These are phyloP conservation scores for Otolemur garnettii DNA, from an alignment of 2,113 vertebrate species.

Conservation along the genomic window DNA sequence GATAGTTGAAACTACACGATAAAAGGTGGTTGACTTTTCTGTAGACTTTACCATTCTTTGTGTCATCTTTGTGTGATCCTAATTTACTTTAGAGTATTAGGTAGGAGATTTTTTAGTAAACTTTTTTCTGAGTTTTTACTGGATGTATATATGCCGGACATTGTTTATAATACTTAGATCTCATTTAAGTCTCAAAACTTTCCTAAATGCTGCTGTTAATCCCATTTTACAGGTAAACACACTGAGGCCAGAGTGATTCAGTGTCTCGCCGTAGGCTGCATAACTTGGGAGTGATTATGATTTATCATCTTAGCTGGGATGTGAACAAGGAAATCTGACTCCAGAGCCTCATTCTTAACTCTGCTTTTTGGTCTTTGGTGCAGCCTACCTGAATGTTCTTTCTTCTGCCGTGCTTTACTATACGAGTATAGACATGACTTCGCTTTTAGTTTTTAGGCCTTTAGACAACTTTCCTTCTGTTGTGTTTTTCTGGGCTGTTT, in stretches of 20 bases:
- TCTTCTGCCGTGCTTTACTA: neutral
- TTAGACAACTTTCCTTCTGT: neutral
- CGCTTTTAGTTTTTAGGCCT: conserved; percentile 32
- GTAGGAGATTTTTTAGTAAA: neutral
- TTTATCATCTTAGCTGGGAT: neutral
- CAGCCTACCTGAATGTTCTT: neutral
- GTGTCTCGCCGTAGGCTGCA: neutral
- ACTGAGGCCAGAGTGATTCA: conserved; percentile 17
- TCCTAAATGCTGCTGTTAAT: neutral
- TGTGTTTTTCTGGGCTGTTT: neutral
- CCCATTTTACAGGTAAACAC: conserved; percentile 51
- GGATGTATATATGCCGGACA: neutral
- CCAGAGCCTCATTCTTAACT: neutral
- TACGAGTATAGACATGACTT: neutral
- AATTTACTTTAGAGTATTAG: neutral
- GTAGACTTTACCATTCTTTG: neutral
- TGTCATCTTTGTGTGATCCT: neutral
- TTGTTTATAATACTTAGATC: neutral
- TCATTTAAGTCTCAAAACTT: neutral
- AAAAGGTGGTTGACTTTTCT: neutral
- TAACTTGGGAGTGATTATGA: neutral
- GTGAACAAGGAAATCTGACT: neutral
- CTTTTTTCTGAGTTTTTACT: neutral
- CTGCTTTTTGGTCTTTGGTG: neutral
- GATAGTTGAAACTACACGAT: neutral